These are phyloP conservation scores for Lepilemur ruficaudatus DNA, from an alignment of 2,797 vertebrate species.

Conservation along the genomic window DNA sequence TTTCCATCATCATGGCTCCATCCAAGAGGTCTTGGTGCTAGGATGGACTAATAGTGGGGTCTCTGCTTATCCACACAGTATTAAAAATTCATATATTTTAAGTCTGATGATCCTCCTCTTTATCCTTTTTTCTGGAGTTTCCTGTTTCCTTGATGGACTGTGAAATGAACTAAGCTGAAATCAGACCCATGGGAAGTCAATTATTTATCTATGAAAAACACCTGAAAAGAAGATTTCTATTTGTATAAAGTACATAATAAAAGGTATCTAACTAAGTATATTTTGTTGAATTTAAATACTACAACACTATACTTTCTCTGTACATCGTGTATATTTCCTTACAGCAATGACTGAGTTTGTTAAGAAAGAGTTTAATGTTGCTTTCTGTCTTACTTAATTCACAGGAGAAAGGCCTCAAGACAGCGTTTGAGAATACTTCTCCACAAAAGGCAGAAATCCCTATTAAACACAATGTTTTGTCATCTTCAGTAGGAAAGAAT, in stretches of 20 bases:
- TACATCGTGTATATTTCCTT: neutral
- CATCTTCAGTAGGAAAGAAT: neutral
- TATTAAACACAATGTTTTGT: neutral
- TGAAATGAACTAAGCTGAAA: neutral
- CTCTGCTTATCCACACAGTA: neutral
- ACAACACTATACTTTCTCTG: neutral
- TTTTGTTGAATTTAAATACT: neutral
- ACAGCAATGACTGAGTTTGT: neutral
- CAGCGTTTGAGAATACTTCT: neutral
- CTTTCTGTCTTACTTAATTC: neutral
- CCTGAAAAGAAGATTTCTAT: neutral
- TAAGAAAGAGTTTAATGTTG: neutral
- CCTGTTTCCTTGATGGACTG: neutral
- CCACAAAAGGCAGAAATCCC: neutral
- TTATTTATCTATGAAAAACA: neutral
- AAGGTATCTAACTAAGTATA: neutral
- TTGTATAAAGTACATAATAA: neutral
- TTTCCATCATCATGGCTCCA: neutral
- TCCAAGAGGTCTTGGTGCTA: neutral
- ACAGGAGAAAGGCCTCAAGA: neutral
- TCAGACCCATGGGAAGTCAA: neutral
- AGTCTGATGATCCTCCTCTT: neutral
- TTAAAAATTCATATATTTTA: neutral
- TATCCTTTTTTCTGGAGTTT: neutral
- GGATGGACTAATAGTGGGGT: neutral